phyloP scores from a whole-genome alignment of 2,113 vertebrate species.

The Sapayoa aenigma region DNA sequence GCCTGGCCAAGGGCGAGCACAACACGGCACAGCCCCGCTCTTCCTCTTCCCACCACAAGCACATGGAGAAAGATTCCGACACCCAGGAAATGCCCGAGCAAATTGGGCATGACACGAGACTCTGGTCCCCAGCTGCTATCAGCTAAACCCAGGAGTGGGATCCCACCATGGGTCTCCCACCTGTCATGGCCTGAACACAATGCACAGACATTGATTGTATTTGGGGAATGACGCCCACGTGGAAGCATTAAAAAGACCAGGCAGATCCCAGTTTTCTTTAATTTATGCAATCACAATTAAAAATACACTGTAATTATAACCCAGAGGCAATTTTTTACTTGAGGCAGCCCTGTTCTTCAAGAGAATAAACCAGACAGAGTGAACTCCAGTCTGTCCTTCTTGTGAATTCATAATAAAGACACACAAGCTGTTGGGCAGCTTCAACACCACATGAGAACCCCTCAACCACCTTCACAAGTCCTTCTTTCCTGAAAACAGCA shows the following conservation, averaged over 20 bases:
- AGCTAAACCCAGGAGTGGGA: neutral
- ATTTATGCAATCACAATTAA: neutral
- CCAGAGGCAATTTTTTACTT: neutral
- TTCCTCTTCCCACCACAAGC: neutral
- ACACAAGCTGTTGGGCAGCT: neutral
- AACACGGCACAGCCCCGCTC: neutral
- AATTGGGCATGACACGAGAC: rapidly evolving
- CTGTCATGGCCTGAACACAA: rapidly evolving
- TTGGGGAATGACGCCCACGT: rapidly evolving
- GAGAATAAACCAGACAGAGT: neutral
- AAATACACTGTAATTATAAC: neutral
- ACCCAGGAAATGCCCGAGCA: neutral
- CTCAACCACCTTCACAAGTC: rapidly evolving
- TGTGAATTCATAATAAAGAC: neutral
- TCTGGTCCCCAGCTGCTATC: rapidly evolving
- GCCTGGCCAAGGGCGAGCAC: neutral
- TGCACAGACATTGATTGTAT: rapidly evolving
- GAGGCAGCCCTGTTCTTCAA: rapidly evolving
- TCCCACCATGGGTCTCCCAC: neutral
- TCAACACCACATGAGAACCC: neutral
- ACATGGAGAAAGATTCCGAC: neutral
- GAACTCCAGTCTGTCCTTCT: neutral
- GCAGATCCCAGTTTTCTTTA: neutral
- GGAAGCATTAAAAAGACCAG: rapidly evolving
- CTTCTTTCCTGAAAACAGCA: neutral